Base-by-base conservation (phyloP, 2,797 vertebrate species). In the Hydrolagus colliei region DNA sequence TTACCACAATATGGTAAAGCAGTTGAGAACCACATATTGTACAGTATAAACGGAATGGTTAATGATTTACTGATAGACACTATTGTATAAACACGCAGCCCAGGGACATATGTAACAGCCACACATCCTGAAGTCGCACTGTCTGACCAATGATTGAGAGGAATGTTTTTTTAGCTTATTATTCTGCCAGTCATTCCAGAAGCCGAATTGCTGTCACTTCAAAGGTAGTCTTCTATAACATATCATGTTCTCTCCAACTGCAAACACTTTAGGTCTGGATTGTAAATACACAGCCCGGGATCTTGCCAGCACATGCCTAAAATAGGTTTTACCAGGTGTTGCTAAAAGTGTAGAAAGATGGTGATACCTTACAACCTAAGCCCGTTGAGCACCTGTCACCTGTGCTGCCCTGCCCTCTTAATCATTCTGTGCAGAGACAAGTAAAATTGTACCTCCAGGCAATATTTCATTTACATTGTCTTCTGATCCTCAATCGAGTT, bases 361-460 rank as follows among this genome's bases (percentile, higher is more conserved):
- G 9, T 67, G 27, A 35, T 52, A 41, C 63, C 65, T 5, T 14
- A 84, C 32, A 71, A 71, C 32, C 12, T 71, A 71, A 84, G 65
- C 32, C 71, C 16, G 71, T 35, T 10, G 27, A 84, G 79, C 79
- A 84, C 65, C 79, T 84, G 79, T 52, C 79, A 84, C 27, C 32
- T 68, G 79, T 67, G 62, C 32, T 84, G 79, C 79, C 32, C 65
- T 71, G 79, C 79, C 79, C 79, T 84, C 71, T 84, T 84, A 84
- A 84, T 71, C 32, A 84, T 11, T 84, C 2, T 41, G 22, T 35
- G 65, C 14, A 4, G 63, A 52, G 79, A 67, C 65, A 84, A 71
- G 65, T 84, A 84, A 84, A 71, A 52, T 67, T 68, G 65, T 68
- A 67, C 79, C 79, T 84, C 63, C 65, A 71, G 79, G 79, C 71